Conservation (phyloP, 30 jellyfish, hydroid and myxozoan genomes). For the Aurelia sp. region DNA sequence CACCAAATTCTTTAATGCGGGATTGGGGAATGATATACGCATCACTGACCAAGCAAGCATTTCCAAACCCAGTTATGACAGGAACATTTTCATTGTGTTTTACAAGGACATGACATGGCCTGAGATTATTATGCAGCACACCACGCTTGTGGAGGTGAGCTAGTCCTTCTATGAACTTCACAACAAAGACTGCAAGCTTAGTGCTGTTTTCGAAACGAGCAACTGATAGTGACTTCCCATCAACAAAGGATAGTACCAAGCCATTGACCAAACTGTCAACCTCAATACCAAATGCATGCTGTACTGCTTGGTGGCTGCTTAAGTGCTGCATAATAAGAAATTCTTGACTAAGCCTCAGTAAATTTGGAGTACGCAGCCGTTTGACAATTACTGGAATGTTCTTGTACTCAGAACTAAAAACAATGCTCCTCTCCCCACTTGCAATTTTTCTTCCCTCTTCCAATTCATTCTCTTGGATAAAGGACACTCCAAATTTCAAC, state of each 20-base stretch:
- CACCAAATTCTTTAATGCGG: constrained; percentile 19
- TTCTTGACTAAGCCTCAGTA: not conserved
- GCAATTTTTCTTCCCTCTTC: not conserved
- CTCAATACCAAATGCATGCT: no score
- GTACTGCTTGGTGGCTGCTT: no score
- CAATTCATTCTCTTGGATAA: not conserved
- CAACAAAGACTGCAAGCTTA: not conserved
- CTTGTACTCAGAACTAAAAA: not conserved
- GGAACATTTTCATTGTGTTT: not conserved
- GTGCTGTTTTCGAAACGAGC: not conserved
- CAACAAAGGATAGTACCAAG: no score
- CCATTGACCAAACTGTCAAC: no score
- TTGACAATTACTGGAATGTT: not conserved
- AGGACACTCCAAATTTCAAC: not conserved
- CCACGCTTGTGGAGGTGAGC: constrained; percentile 25
- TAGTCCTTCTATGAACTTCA: not conserved
- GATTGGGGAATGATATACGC: constrained; percentile 7
- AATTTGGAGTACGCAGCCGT: not conserved
- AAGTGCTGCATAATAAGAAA: not conserved
- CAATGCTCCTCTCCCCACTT: not conserved
- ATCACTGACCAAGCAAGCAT: constrained; percentile 11
- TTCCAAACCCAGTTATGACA: constrained; percentile 20
- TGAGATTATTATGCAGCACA: constrained; percentile 21
- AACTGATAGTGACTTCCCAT: not conserved
- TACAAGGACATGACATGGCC: constrained; percentile 19